phyloP scores from a whole-genome alignment of 2,113 vertebrate genomes.

The Dasyprocta punctata region DNA sequence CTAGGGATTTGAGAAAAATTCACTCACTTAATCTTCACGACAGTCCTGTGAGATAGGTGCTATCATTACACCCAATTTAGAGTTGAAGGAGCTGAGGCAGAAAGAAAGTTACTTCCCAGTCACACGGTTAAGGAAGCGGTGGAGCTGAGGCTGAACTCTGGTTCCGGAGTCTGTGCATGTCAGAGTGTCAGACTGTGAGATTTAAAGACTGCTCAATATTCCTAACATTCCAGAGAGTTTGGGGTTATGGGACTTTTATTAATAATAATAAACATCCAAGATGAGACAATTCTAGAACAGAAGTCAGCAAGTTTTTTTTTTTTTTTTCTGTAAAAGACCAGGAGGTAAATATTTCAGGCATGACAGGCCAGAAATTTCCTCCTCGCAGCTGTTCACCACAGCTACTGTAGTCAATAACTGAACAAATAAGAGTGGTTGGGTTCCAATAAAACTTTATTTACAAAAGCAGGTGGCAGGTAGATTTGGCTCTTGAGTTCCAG shows the following conservation, averaged over 20 bases:
- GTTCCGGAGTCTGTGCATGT: not conserved
- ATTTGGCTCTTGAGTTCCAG: not conserved
- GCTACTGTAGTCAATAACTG: not conserved
- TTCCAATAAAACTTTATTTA: conserved; percentile 54
- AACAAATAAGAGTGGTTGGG: not conserved
- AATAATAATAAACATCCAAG: not conserved
- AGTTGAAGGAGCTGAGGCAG: not conserved
- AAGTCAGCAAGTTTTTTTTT: not conserved
- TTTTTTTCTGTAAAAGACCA: not conserved
- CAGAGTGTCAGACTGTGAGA: not conserved
- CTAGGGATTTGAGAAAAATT: not conserved
- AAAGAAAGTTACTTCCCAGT: not conserved
- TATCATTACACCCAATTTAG: not conserved
- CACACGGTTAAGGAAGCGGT: not conserved
- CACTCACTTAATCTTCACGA: not conserved
- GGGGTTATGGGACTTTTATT: not conserved
- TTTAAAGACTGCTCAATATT: not conserved
- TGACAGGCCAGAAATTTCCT: not conserved
- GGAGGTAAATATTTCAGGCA: not conserved
- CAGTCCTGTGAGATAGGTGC: too few species aligned
- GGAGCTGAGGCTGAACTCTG: not conserved
- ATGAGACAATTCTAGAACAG: not conserved
- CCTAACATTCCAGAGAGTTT: not conserved
- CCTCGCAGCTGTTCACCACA: not conserved
- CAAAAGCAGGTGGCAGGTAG: not conserved